phyloP scores from a whole-genome alignment of 2,888 invertebrate species.

The Pristionchus entomophagus region DNA sequence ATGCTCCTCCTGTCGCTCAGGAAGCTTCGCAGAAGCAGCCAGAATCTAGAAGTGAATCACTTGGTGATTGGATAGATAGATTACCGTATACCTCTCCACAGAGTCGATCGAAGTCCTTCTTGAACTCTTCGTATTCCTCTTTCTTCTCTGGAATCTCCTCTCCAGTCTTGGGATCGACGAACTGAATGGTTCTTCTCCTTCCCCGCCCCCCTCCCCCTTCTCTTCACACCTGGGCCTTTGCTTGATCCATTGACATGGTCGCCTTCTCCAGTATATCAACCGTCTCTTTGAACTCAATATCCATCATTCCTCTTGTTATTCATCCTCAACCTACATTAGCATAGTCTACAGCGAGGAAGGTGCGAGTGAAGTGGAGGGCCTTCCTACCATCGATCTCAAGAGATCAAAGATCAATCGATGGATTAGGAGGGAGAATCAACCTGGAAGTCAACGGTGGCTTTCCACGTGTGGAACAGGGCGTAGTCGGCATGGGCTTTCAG shows the following conservation, averaged over 20 bases:
- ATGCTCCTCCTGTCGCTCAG: conserved; percentile 27
- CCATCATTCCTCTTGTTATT: neutral
- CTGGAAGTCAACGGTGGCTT: conserved; percentile 25
- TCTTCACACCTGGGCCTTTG: neutral
- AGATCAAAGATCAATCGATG: neutral
- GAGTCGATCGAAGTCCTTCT: conserved; percentile 3
- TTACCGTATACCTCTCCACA: conserved; percentile 1
- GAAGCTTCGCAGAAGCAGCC: neutral
- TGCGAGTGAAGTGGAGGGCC: conserved; percentile 5
- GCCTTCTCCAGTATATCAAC: neutral
- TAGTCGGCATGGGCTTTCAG: conserved; percentile 11
- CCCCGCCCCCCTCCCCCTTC: neutral
- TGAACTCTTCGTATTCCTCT: neutral
- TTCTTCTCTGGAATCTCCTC: conserved; percentile 30
- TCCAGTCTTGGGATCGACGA: conserved; percentile 1
- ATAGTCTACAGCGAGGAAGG: conserved; percentile 19
- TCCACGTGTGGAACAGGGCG: conserved; percentile 39
- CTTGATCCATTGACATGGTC: neutral
- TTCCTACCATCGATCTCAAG: conserved; percentile 4
- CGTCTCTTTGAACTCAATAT: conserved; percentile 6
- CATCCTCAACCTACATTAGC: neutral
- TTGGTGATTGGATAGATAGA: neutral
- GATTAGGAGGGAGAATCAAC: neutral
- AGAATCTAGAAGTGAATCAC: neutral
- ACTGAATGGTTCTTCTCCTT: neutral